Evolutionary conservation across 2,113 vertebrate genomes (phyloP).

Genomic region (Forbesichthys agassizii): DNA sequence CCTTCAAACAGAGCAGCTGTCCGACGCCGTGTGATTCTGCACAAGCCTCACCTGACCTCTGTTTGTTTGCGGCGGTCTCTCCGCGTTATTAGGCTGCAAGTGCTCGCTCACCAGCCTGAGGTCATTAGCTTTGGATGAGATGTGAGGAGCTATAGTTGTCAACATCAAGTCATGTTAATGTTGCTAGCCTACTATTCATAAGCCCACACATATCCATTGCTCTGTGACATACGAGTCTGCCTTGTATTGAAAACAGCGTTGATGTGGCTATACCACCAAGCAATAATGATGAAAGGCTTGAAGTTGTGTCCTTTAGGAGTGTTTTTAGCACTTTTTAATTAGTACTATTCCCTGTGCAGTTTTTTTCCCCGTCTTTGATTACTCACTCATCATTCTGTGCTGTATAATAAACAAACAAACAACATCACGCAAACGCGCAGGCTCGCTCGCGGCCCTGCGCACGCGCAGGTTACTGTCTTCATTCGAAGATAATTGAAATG

Average conservation of each 20-base stretch:
- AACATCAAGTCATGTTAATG: neutral
- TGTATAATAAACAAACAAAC: constrained; percentile 4
- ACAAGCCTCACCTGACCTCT: too few species aligned
- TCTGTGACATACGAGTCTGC: neutral
- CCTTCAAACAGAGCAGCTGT: constrained; percentile 59
- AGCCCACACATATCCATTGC: neutral
- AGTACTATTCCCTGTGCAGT: constrained; percentile 56
- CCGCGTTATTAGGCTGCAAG: constrained; percentile 9
- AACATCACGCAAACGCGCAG: neutral
- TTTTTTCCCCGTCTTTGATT: constrained; percentile 18
- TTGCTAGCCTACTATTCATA: too few species aligned
- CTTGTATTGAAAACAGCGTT: neutral
- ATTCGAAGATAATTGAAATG: constrained; percentile 68
- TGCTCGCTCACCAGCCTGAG: constrained; percentile 5
- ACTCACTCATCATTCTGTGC: neutral
- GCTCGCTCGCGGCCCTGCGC: neutral
- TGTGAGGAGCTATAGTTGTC: too few species aligned
- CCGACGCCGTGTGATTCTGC: constrained; percentile 25
- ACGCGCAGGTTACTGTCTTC: constrained; percentile 56
- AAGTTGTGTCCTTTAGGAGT: constrained; percentile 40
- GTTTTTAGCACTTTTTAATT: constrained; percentile 56
- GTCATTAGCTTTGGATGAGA: neutral
- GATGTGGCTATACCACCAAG: constrained; percentile 1
- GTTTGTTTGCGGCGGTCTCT: constrained; percentile 31
- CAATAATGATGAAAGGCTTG: constrained; percentile 41